Base-by-base conservation (phyloP, 2,797 vertebrate species). In the Leptodactylus fallax region DNA sequence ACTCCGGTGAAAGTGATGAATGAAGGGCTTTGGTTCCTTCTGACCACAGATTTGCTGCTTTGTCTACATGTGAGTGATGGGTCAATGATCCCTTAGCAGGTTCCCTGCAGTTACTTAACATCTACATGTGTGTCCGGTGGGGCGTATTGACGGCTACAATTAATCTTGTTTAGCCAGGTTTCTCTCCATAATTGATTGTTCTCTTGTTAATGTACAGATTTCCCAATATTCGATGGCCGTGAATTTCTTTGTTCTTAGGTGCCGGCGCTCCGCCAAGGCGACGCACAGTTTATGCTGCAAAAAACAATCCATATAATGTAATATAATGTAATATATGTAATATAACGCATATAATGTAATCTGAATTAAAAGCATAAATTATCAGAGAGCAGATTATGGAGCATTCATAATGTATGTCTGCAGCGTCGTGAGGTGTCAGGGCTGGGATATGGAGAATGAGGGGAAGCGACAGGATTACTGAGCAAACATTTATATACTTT, bases 91-190 rank as follows among this genome's bases (percentile, higher is more conserved):
- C 12, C 45, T 82, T 6, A 67, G n/a, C 10, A 55, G 63, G 65
- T 61, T 14, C 0, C 10, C 16, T 14, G 56, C 56, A 51, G 74
- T 79, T 67, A 67, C 77, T 78, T 72, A 71, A 79, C 65, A 45
- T 55, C 79, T 76, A 71, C 69, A 61, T 56, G 36, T 74, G 51
- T 83, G 79, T 87, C 49, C 63, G 51, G 17, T 17, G 45, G 61
- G 63, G 76, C 49, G 27, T 79, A 86, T 79, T 79, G 79, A 79
- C 51, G 21, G 45, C 23, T 47, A 56, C 86, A 78, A 78, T 81
- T 87, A 84, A 84, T 88, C 87, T 71, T 88, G 74, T 55, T 84
- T 88, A 84, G 76, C 76, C 81, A 86, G 63, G 85, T 56, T 25
- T 47, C 13, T 21, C 25, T 69, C 78, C 76, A 60, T 88, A 88